These are phyloP conservation scores for Xiphophorus hellerii DNA, from an alignment of 2,113 vertebrate species.

Conservation along the genomic window DNA sequence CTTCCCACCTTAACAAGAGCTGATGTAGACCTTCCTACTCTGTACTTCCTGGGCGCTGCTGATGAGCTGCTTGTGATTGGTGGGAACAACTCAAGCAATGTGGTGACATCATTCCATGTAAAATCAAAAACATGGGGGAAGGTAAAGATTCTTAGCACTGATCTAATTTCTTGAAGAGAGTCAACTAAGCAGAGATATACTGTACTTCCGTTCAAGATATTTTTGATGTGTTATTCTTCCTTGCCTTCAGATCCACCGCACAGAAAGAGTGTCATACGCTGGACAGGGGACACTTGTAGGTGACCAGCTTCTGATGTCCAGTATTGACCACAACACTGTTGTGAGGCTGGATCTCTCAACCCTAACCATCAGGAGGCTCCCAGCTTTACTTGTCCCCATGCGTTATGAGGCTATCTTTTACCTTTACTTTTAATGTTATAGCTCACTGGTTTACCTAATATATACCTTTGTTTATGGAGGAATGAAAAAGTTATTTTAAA, in stretches of 20 bases:
- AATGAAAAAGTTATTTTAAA: background rate
- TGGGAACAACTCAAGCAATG: slow-evolving; percentile 75
- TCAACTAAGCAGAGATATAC: background rate
- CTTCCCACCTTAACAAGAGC: slow-evolving; percentile 79
- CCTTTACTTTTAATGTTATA: slow-evolving; percentile 70
- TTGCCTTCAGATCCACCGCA: slow-evolving; percentile 38
- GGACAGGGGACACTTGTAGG: slow-evolving; percentile 76
- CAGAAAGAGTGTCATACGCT: slow-evolving; percentile 70
- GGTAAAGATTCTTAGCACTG: slow-evolving; percentile 17
- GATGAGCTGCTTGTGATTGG: slow-evolving; percentile 80
- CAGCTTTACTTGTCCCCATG: slow-evolving; percentile 71
- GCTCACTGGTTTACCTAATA: background rate
- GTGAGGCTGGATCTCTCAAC: slow-evolving; percentile 65
- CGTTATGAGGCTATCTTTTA: slow-evolving; percentile 78
- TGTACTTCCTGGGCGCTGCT: slow-evolving; percentile 79
- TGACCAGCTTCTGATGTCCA: slow-evolving; percentile 71
- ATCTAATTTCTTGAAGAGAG: background rate
- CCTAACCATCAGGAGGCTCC: slow-evolving; percentile 58
- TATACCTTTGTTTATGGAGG: background rate
- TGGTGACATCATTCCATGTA: slow-evolving; percentile 76
- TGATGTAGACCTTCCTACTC: slow-evolving; percentile 72
- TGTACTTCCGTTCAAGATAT: background rate
- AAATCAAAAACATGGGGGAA: slow-evolving; percentile 73
- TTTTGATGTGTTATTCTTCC: background rate
- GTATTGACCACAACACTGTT: slow-evolving; percentile 66